Base-by-base conservation (phyloP, 2,888 invertebrate genomes). In the Galeruca laticollis region DNA sequence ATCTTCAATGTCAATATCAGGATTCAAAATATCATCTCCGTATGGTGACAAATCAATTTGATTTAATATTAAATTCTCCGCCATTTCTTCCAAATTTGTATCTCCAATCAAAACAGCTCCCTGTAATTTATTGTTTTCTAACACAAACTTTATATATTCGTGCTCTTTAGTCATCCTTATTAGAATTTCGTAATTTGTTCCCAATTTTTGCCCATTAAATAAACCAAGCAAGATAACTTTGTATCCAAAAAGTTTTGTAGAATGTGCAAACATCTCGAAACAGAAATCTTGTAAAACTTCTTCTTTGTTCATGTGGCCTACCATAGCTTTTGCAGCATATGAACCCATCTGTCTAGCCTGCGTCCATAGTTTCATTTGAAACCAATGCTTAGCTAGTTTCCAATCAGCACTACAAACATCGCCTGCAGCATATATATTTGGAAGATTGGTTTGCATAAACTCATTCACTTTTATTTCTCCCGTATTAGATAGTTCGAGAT, bases 331-430 rank as follows among this genome's bases (percentile, higher is more conserved):
- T 0, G 96, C 98, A 26, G 95, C 97, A 88, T 96, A 97, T 65
- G 90, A 90, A 10, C 98, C 99, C 98, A 98, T 98, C 86, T 98
- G 98, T 65, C 97, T 88, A 0, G 99, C 99, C 86, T 99, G 99
- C 0, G 97, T 96, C 99, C 99, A 99, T 40, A 99, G 86, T 70
- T 97, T 90, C 92, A 99, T 94, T 87, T 98, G 94, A 84, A 95
- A 94, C 97, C 97, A 97, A 81, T 96, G 93, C 26, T 89, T 87
- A 0, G 94, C 90, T 71, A 87, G 82, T 6, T 87, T 82, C 98
- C 98, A 98, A 37, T 87, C 87, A n/a, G 94, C 92, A 74, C 89
- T 88, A 79, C 97, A 98, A 8, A 95, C 93, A 89, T 99, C 99
- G 1, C 99, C 99, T 56, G 98, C 98, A 9, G 98, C 98, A 88